These are phyloP conservation scores for Drosophila oshimai DNA, from an alignment of 1,140 invertebrate genomes.

Conservation along the genomic window DNA sequence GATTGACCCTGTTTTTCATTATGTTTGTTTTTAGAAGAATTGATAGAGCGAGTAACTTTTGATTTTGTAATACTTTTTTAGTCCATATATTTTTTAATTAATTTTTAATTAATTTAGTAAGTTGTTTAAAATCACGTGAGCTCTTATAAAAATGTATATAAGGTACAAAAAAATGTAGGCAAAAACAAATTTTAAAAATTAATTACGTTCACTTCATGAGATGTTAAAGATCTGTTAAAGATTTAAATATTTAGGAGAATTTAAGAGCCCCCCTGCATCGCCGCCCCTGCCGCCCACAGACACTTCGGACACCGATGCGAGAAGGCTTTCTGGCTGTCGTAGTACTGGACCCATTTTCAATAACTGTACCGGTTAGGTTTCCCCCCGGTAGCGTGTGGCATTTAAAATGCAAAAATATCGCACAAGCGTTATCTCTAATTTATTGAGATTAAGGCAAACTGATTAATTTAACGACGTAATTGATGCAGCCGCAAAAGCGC, in stretches of 20 bases:
- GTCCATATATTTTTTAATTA: no score
- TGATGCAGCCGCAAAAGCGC: constrained; percentile 57
- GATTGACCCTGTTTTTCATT: no score
- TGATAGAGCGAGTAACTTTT: no score
- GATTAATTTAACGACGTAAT: constrained; percentile 72
- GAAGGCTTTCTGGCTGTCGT: constrained; percentile 9
- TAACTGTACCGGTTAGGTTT: constrained; percentile 39
- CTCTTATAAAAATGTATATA: no score
- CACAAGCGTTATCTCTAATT: constrained; percentile 55
- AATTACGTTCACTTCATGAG: no score
- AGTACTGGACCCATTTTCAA: constrained; percentile 40
- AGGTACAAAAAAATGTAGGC: no score
- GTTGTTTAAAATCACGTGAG: no score
- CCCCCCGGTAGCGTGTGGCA: constrained; percentile 37
- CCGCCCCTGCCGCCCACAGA: neutral
- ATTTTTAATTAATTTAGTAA: no score
- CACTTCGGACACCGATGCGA: neutral
- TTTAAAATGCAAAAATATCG: constrained; percentile 46
- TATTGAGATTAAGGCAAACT: constrained; percentile 58
- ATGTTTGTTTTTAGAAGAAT: no score
- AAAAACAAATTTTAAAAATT: no score
- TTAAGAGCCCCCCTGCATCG: neutral
- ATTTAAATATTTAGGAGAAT: neutral
- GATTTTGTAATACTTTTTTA: no score
- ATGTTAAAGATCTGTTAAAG: no score